phyloP scores from a whole-genome alignment of 1,140 invertebrate species.

The Cydia fagiglandana region DNA sequence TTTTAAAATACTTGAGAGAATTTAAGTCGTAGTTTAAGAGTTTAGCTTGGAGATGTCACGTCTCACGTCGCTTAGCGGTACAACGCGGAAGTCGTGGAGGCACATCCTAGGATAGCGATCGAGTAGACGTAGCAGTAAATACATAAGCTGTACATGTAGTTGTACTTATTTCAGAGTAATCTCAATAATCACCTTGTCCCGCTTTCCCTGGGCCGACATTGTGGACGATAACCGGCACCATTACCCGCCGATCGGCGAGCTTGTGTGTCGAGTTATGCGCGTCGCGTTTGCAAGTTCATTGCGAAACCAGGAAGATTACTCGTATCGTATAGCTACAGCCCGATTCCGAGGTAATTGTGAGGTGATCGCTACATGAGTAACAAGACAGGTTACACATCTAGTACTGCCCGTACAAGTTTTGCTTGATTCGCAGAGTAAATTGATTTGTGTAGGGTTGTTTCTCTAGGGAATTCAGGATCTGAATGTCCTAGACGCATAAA shows the following conservation, averaged over 20 bases:
- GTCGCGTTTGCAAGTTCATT: not conserved
- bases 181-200: constrained; percentile 21
- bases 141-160: constrained; percentile 1
- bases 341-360: too few relatives aligned
- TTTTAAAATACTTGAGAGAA: not conserved
- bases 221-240: constrained; percentile 6
- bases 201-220: constrained; percentile 9
- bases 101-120: not conserved
- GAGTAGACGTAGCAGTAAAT: constrained; percentile 3
- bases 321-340: too few relatives aligned
- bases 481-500: too few relatives aligned
- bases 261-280: not conserved
- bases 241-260: not conserved
- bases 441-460: too few relatives aligned
- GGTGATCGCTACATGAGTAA: too few relatives aligned
- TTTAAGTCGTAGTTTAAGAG: not conserved
- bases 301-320: not conserved
- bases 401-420: too few relatives aligned
- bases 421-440: too few relatives aligned
- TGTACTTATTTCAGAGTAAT: constrained; percentile 12
- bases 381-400: too few relatives aligned
- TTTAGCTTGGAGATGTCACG: not conserved
- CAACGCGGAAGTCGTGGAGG: not conserved
- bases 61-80: not conserved
- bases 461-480: too few relatives aligned